A percentile compares a stretch with the other conserved stretches of the same genome.
phyloP scores from a whole-genome alignment of 2,888 invertebrate genomes.

The Pycnomerus fuliginosus region DNA sequence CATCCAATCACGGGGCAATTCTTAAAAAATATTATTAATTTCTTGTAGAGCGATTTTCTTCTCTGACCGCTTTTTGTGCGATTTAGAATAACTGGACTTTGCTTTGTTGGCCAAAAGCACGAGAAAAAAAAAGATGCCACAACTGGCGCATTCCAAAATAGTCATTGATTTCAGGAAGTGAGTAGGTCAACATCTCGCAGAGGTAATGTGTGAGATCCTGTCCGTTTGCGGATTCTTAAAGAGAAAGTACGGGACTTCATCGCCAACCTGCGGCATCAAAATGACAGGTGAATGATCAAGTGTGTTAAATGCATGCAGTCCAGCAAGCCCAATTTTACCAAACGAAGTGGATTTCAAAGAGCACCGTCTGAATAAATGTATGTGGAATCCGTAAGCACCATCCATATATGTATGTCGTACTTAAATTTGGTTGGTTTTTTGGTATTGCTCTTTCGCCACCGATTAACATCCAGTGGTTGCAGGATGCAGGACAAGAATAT shows the following conservation, averaged over 20 bases:
- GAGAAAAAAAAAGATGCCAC: too few species aligned
- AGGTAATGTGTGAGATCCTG: background rate
- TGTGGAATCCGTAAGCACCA: slow-evolving; percentile 1
- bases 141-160: background rate
- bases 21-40: too few species aligned
- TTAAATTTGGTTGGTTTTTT: slow-evolving; percentile 3
- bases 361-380: slow-evolving; percentile 15
- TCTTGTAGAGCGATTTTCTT: too few species aligned
- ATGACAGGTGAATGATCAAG: slow-evolving; percentile 17
- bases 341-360: slow-evolving; percentile 3
- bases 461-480: background rate
- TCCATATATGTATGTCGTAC: slow-evolving; percentile 13
- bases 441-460: slow-evolving; percentile 5
- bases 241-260: slow-evolving; percentile 1
- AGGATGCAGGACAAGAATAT: too few species aligned
- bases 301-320: slow-evolving; percentile 16
- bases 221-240: background rate
- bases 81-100: too few species aligned
- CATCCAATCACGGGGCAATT: too few species aligned
- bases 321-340: slow-evolving; percentile 8
- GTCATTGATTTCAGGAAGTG: slow-evolving; percentile 4
- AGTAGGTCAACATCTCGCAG: slow-evolving; percentile 5
- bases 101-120: too few species aligned
- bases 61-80: too few species aligned
- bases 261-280: background rate